phyloP scores from a whole-genome alignment of 2,797 vertebrate genomes.

The Crenichthys baileyi region DNA sequence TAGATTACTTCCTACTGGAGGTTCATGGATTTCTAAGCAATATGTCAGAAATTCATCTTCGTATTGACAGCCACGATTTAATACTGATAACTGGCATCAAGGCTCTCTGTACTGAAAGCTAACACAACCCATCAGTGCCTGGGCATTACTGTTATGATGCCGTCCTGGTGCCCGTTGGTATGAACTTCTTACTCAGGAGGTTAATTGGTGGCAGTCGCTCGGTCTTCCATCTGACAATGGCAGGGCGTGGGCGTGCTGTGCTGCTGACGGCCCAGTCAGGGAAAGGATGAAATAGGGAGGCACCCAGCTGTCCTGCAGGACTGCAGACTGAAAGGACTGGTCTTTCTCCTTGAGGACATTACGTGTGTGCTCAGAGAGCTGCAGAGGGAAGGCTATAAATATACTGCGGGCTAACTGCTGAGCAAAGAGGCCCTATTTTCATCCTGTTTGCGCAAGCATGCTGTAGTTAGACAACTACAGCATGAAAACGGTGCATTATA shows the following conservation, averaged over 20 bases:
- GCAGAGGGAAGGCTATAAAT: slow-evolving; percentile 45
- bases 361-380: slow-evolving; percentile 16
- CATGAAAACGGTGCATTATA: slow-evolving; percentile 5
- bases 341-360: slow-evolving; percentile 56
- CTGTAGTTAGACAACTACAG: slow-evolving; percentile 16
- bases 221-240: slow-evolving; percentile 53
- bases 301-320: slow-evolving; percentile 32
- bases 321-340: slow-evolving; percentile 63
- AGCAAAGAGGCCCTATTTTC: slow-evolving; percentile 7
- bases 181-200: slow-evolving; percentile 50
- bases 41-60: slow-evolving; percentile 40
- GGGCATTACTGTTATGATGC: slow-evolving; percentile 38
- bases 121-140: slow-evolving; percentile 41
- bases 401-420: slow-evolving; percentile 15
- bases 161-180: slow-evolving; percentile 25
- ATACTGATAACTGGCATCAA: slow-evolving; percentile 33
- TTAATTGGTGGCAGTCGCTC: slow-evolving; percentile 74
- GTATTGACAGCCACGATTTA: slow-evolving; percentile 35
- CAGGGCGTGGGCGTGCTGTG: slow-evolving; percentile 61
- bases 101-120: slow-evolving; percentile 15
- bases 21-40: neutral
- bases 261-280: slow-evolving; percentile 64
- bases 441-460: slow-evolving; percentile 28
- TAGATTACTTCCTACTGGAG: slow-evolving; percentile 50
- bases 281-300: slow-evolving; percentile 45